These are phyloP conservation scores for Xyrichtys novacula DNA, from an alignment of 2,797 vertebrate genomes.

Conservation along the genomic window DNA sequence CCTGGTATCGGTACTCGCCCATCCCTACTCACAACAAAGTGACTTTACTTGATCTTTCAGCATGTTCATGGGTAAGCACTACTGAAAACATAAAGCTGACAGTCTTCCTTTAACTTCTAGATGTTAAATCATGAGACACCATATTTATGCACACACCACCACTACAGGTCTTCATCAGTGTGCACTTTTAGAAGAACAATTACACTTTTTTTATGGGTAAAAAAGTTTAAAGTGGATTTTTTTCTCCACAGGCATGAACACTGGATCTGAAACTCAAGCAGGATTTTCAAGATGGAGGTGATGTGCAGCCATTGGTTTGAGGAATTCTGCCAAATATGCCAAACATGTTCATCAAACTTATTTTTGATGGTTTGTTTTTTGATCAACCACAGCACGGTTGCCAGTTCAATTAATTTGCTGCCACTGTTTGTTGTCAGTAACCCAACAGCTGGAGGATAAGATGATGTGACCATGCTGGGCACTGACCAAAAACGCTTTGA, in stretches of 20 bases:
- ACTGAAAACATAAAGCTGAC: background rate
- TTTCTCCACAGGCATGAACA: no score
- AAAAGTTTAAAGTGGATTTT: no score
- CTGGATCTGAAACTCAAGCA: background rate
- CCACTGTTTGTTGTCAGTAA: background rate
- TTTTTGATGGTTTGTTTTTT: background rate
- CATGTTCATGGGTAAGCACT: no score
- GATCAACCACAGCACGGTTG: background rate
- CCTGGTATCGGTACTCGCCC: no score
- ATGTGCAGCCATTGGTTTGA: constrained; percentile 4
- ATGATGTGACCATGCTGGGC: constrained; percentile 1
- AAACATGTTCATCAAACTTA: constrained; percentile 8
- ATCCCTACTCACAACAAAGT: no score
- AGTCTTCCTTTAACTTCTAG: background rate
- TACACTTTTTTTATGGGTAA: no score
- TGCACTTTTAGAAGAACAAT: no score
- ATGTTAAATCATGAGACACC: background rate
- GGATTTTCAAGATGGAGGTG: background rate
- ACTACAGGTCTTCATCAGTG: no score
- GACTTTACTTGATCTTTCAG: no score
- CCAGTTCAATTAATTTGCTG: constrained; percentile 11
- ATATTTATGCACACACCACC: no score
- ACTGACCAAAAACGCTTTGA: constrained; percentile 10
- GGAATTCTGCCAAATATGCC: constrained; percentile 16
- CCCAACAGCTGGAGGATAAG: constrained; percentile 19